These are phyloP conservation scores for Spodoptera exigua DNA, from an alignment of 2,888 invertebrate species.

Conservation along the genomic window DNA sequence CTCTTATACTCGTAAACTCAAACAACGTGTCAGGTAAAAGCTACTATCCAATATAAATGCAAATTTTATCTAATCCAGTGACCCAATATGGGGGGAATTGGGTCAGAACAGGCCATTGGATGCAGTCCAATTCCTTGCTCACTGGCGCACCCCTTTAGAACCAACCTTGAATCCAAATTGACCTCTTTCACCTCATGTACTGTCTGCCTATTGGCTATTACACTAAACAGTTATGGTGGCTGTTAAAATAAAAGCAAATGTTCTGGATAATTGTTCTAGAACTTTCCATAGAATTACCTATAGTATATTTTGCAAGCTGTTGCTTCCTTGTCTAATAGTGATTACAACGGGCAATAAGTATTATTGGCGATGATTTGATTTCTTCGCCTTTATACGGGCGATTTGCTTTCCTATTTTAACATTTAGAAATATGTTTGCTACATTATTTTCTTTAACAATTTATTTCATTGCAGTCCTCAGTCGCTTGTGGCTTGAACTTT, in stretches of 20 bases:
- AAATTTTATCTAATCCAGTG: slow-evolving; percentile 49
- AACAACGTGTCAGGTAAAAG: slow-evolving; percentile 44
- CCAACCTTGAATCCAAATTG: slow-evolving; percentile 50
- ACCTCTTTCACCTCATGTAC: slow-evolving; percentile 26
- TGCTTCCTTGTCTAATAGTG: too few relatives aligned
- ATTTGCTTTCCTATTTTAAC: too few relatives aligned
- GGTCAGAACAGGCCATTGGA: slow-evolving; percentile 59
- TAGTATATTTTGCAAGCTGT: too few relatives aligned
- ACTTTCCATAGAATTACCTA: slow-evolving; percentile 2
- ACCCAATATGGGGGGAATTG: slow-evolving; percentile 54
- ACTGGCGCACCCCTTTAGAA: slow-evolving; percentile 40
- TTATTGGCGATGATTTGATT: too few relatives aligned
- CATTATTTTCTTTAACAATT: too few relatives aligned
- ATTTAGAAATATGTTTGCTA: too few relatives aligned
- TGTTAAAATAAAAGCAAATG: slow-evolving; percentile 9
- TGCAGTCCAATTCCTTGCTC: slow-evolving; percentile 57
- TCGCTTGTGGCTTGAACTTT: too few relatives aligned
- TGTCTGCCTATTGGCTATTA: slow-evolving; percentile 31
- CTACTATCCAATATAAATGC: slow-evolving; percentile 44
- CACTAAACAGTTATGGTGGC: slow-evolving; percentile 33
- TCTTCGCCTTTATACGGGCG: too few relatives aligned
- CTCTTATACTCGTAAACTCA: slow-evolving; percentile 33
- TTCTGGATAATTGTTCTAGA: slow-evolving; percentile 14
- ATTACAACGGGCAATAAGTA: too few relatives aligned
- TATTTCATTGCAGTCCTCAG: too few relatives aligned